Evolutionary conservation across 2,113 vertebrate species (phyloP).

Genomic region (Chunga burmeisteri): DNA sequence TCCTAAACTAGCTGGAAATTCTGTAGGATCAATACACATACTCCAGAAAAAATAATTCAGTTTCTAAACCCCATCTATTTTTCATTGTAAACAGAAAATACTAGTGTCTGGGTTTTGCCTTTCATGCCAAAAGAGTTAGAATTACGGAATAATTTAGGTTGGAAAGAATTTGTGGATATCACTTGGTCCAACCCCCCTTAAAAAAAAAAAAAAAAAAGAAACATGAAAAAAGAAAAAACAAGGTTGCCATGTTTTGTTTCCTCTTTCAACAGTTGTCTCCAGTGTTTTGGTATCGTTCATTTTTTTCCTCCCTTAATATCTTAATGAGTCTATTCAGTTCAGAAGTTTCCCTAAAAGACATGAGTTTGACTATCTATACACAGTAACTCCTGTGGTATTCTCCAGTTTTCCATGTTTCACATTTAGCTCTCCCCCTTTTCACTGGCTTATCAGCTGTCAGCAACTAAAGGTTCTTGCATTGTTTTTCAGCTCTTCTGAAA

Average conservation of each 20-base stretch:
- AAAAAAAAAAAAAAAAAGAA: neutral
- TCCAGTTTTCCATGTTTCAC: neutral
- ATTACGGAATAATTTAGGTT: neutral
- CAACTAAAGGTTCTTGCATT: neutral
- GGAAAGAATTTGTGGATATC: neutral
- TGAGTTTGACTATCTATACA: neutral
- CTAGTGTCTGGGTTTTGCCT: neutral
- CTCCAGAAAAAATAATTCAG: neutral
- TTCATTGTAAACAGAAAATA: neutral
- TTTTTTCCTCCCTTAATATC: neutral
- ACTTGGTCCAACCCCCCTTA: neutral
- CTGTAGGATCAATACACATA: neutral
- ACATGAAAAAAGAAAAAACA: neutral
- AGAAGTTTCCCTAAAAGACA: neutral
- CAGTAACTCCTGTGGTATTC: neutral
- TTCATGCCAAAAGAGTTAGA: neutral
- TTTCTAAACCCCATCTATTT: neutral
- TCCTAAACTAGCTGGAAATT: neutral
- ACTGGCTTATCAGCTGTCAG: neutral
- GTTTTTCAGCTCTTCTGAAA: neutral
- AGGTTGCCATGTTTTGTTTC: neutral
- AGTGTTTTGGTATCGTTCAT: neutral
- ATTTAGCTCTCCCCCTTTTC: neutral
- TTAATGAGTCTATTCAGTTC: neutral
- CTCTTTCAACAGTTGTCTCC: neutral